Evolutionary conservation across 2,113 vertebrate genomes (phyloP).

Genomic region (Proteles cristata): DNA sequence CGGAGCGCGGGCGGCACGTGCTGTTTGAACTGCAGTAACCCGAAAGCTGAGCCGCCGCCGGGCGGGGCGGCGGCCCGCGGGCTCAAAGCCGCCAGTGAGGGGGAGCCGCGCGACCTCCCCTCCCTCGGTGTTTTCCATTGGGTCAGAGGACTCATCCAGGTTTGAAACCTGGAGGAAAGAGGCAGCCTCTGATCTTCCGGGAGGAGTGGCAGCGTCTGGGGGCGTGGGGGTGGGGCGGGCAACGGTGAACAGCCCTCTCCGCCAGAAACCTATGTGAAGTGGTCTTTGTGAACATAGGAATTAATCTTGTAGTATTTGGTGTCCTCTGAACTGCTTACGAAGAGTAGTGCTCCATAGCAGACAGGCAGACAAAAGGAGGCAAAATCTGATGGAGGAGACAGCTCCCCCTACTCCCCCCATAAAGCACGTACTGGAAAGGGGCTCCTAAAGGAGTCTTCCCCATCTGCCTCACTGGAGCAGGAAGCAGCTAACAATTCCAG

Average conservation of each 20-base stretch:
- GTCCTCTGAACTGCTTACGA: not conserved
- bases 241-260: too few species aligned
- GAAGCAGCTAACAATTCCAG: not conserved
- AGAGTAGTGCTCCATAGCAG: not conserved
- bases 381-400: not conserved
- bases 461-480: not conserved
- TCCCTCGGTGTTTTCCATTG: constrained; percentile 52
- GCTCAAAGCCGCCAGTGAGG: constrained; percentile 64
- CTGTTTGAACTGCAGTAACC: constrained; percentile 80
- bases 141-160: constrained; percentile 49
- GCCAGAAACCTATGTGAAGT: not conserved
- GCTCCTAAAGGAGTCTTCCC: not conserved
- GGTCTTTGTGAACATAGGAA: not conserved
- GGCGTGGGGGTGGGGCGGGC: not conserved
- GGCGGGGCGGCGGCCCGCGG: constrained; percentile 19
- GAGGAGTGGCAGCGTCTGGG: not conserved
- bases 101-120: constrained; percentile 9
- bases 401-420: not conserved
- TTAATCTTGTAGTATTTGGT: not conserved
- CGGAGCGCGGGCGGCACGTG: constrained; percentile 75
- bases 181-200: not conserved
- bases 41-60: constrained; percentile 47
- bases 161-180: constrained; percentile 54
- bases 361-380: constrained; percentile 53
- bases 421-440: not conserved